phyloP scores from a whole-genome alignment of 2,797 vertebrate genomes.

The Orientallactaga sibirica region DNA sequence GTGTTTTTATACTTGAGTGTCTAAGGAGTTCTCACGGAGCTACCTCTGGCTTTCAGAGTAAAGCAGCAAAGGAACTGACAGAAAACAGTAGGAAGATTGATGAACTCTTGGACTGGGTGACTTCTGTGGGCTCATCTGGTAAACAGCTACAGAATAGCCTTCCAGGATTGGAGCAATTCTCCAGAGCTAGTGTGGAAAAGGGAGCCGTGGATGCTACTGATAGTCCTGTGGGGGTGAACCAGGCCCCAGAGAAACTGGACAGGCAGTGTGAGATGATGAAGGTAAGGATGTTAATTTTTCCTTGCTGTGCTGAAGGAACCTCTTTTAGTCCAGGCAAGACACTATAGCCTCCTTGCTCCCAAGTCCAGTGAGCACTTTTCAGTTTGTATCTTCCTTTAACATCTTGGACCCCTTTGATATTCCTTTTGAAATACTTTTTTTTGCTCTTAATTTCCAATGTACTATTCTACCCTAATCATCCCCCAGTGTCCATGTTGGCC shows the following conservation, averaged over 20 bases:
- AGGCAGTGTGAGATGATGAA: conserved; percentile 92
- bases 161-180: conserved; percentile 76
- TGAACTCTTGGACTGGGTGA: conserved; percentile 90
- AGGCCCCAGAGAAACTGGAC: conserved; percentile 86
- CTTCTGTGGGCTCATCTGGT: conserved; percentile 79
- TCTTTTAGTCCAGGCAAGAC: background rate
- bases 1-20: background rate
- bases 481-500: background rate
- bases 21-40: conserved; percentile 49
- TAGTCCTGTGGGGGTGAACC: conserved; percentile 36
- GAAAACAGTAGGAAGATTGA: conserved; percentile 94
- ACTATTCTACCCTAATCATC: background rate
- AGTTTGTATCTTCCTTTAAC: conserved; percentile 10
- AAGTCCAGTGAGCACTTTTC: background rate
- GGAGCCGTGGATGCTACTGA: conserved; percentile 69
- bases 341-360: background rate
- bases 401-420: background rate
- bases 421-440: conserved; percentile 10
- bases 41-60: conserved; percentile 90
- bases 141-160: conserved; percentile 79
- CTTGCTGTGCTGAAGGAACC: background rate
- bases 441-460: conserved; percentile 16
- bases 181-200: background rate
- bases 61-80: conserved; percentile 95
- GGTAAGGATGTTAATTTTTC: conserved; percentile 87